Base-by-base conservation (phyloP, 2,797 vertebrate species). In the Lacerta bilineata region DNA sequence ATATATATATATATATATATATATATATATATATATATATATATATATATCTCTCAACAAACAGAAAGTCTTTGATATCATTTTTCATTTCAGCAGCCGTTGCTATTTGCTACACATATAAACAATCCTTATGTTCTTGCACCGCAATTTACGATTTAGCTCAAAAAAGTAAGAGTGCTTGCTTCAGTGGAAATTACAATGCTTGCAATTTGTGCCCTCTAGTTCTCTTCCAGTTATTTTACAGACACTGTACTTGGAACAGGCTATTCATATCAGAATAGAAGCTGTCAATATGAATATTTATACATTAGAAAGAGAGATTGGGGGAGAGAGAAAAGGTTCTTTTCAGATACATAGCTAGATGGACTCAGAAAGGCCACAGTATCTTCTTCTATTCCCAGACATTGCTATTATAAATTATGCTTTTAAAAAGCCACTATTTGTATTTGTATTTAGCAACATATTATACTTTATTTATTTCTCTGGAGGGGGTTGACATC, bases 261-360 rank as follows among this genome's bases (percentile, higher is more conserved):
- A 7, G 69, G 80, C 55, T 88, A 88, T 77, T 88, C 61, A 39
- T 78, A 69, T 78, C 78, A 75, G 69, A 5, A 75, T 33, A 80
- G 83, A 80, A 85, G 77, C 55, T 75, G 59, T 50, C 88, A 76
- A 46, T 55, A 80, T 36, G 68, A 85, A 80, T 80, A 85, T 81
- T 74, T 82, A 87, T 66, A 76, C 20, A 87, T 82, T 82, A 50
- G 46, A 82, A 74, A 82, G 20, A 64, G 66, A 43, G 39, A 39
- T 81, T 20, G 33, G 72, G 13, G 43, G 27, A 10, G 18, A 15
- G 15, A 39, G 33, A 59, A 46, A 64, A 71, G 20, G 33, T 82
- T 36, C 25, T 33, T 33, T 72, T 85, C 77, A 79, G 50, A 79
- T 80, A 64, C 50, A 66, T 33, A 61, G 8, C 46, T 33, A 84